These are phyloP conservation scores for Actinia tenebrosa DNA, from an alignment of 64 coral and sea anemone species.

Conservation along the genomic window DNA sequence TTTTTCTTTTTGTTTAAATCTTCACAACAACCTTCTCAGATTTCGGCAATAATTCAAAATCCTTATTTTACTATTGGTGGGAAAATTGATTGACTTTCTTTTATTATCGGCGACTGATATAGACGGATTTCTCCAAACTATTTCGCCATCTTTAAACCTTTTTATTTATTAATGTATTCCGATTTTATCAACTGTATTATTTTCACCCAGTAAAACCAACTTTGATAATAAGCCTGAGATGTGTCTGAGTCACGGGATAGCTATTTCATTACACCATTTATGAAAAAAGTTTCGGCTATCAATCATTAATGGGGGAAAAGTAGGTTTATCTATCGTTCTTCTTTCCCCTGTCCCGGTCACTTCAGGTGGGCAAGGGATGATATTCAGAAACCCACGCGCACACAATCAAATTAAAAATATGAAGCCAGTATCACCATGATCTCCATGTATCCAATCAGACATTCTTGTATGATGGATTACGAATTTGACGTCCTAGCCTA, in stretches of 20 bases:
- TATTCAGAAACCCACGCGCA: too few relatives aligned
- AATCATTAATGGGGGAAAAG: not conserved
- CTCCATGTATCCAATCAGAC: too few relatives aligned
- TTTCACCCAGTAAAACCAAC: not conserved
- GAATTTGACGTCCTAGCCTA: too few relatives aligned
- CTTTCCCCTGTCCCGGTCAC: not conserved
- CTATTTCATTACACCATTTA: not conserved
- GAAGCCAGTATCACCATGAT: too few relatives aligned
- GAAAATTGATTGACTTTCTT: not conserved
- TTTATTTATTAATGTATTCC: not conserved
- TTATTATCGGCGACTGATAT: not conserved
- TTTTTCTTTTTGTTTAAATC: too few relatives aligned
- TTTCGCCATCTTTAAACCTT: not conserved
- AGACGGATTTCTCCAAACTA: not conserved
- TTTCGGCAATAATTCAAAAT: too few relatives aligned
- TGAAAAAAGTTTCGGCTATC: not conserved
- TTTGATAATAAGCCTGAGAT: too few relatives aligned
- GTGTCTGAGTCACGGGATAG: not conserved
- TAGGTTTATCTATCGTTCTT: not conserved
- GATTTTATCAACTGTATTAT: not conserved
- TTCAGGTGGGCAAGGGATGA: not conserved
- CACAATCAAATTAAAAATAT: not conserved
- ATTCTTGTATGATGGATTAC: too few relatives aligned
- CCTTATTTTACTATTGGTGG: too few relatives aligned
- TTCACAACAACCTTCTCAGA: too few relatives aligned